Evolutionary conservation across 2,113 vertebrate species (phyloP), one percentile per base, ranked within the genome.

Genomic region (Marcusenius ussheri): DNA sequence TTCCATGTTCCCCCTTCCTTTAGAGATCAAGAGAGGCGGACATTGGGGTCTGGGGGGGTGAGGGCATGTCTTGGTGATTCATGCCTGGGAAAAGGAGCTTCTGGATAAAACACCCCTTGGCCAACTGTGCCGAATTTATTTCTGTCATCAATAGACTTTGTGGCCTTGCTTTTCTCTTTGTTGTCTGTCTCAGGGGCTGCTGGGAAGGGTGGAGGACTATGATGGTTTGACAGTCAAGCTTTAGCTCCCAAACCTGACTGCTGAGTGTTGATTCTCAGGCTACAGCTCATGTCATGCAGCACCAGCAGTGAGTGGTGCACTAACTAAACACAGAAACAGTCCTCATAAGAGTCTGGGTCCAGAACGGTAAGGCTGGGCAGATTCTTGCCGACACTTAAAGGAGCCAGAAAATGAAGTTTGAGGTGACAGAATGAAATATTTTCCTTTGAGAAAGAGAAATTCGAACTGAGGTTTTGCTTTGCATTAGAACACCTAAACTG

Each of bases 391-490:
- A 15, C 11, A 66, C 10, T 89, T 58, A 74, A 80, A 88, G 45
- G 13, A 17, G 46, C 46, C 17, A 46, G 77, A 62, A 91, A 53
- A 85, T 86, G 66, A 83, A 88, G 39, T 80, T 51, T 91, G 90
- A 90, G 90, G 47, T 90, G 88, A 87, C 90, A 92, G 89, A 93
- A 88, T 91, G 47, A 91, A 80, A 91, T 88, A 83, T 88, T 91
- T 91, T 56, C 50, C 50, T 39, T 51, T 39, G 11, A 35, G 50
- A 56, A 31, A 87, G 27, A 11, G 24, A 87, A 51, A 87, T 56
- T 86, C 0, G 77, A 92, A 51, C 87, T 87, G 89, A 47, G n/a
- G 56, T 46, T 90, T 24, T 92, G 53, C 84, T 88, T 62, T 70
- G 66, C 21, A 15, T 50, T 50, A 50, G 49, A 50, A 15, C 47